Percentiles rank a stretch among this genome's conserved stretches.
Conservation (phyloP, 2,888 invertebrate species). For the Brenthis ino region DNA sequence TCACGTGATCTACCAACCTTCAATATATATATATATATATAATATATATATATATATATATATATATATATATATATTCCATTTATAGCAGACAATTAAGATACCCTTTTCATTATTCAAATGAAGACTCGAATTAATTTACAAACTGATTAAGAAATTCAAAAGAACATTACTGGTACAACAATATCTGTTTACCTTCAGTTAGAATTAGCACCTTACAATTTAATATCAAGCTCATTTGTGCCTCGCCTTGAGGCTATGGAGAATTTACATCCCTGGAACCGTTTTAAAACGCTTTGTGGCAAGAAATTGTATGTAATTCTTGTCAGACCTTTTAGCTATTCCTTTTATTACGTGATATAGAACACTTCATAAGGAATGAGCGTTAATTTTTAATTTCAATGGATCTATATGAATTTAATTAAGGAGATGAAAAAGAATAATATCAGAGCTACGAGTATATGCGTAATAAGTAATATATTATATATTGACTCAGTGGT, state of each 20-base stretch:
- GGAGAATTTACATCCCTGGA: slow-evolving; percentile 38
- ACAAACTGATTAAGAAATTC: slow-evolving; percentile 26
- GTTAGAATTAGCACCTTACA: slow-evolving; percentile 40
- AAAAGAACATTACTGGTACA: slow-evolving; percentile 24
- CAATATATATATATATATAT: not conserved
- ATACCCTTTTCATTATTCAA: slow-evolving; percentile 8
- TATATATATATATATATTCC: not conserved
- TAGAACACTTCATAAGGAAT: not conserved
- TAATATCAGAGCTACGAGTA: too few relatives aligned
- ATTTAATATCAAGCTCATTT: slow-evolving; percentile 41
- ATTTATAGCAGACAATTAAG: slow-evolving; percentile 3
- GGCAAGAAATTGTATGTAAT: slow-evolving; percentile 36
- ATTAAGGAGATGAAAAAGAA: too few relatives aligned
- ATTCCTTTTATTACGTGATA: slow-evolving; percentile 10
- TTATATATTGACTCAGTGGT: too few relatives aligned
- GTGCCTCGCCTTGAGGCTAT: slow-evolving; percentile 26
- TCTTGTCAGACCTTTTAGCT: slow-evolving; percentile 29
- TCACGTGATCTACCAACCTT: not conserved
- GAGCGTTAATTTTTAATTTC: too few relatives aligned
- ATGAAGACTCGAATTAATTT: slow-evolving; percentile 14
- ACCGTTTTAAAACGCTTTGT: slow-evolving; percentile 40
- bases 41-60: not conserved
- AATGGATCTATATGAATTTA: too few relatives aligned
- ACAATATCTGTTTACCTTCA: slow-evolving; percentile 26
- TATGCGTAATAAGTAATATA: too few relatives aligned